phyloP scores from a whole-genome alignment of 2,888 invertebrate species.

The Lepas anatifera region DNA sequence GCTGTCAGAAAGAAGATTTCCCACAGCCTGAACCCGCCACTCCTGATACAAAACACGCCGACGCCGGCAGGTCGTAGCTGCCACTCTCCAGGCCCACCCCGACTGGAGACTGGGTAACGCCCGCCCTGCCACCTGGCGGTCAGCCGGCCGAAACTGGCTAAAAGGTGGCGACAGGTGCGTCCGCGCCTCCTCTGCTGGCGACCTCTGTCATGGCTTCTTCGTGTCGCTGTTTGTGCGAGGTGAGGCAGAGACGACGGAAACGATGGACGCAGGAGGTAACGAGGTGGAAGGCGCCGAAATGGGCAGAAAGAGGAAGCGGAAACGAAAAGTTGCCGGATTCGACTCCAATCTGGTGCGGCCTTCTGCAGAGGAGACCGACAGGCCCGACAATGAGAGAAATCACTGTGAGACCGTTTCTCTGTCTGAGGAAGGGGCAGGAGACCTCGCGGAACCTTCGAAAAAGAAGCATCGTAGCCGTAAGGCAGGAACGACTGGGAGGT shows the following conservation, averaged over 20 bases:
- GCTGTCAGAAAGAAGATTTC: too few relatives aligned
- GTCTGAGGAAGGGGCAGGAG: too few relatives aligned
- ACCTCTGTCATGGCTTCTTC: conserved; percentile 88
- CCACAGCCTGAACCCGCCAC: too few relatives aligned
- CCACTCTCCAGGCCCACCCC: not conserved
- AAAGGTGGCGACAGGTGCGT: conserved; percentile 48
- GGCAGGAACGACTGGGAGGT: too few relatives aligned
- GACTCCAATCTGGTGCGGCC: too few relatives aligned
- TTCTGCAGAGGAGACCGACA: not conserved
- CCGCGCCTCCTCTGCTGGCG: conserved; percentile 58
- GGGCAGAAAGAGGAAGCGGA: not conserved
- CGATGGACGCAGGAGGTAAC: not conserved
- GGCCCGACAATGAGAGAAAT: not conserved
- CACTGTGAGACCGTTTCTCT: too few relatives aligned
- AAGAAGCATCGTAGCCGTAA: too few relatives aligned
- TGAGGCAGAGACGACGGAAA: not conserved
- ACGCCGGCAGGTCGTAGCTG: not conserved
- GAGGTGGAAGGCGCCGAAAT: not conserved
- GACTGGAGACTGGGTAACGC: not conserved
- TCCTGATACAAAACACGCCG: not conserved
- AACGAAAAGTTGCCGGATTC: too few relatives aligned
- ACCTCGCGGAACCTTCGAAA: too few relatives aligned
- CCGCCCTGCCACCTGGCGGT: conserved; percentile 6
- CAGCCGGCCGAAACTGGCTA: not conserved
- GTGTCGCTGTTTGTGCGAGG: conserved; percentile 45